phyloP scores from a whole-genome alignment of 2,888 invertebrate genomes.

The Fragum fragum region DNA sequence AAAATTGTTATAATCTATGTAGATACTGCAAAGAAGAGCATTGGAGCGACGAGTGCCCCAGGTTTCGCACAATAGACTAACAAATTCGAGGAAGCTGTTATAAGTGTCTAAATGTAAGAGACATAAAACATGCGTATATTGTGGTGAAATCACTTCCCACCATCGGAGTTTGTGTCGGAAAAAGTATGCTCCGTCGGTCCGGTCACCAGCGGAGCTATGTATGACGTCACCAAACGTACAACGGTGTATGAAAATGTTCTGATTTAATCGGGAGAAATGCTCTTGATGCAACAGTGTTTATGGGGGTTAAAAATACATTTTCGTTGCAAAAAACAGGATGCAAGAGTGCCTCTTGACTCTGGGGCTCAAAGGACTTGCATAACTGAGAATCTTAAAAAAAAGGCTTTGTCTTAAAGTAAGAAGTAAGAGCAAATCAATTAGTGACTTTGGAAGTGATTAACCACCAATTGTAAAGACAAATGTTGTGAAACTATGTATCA shows the following conservation, averaged over 20 bases:
- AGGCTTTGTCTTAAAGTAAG: constrained; percentile 28
- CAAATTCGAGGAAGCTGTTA: constrained; percentile 8
- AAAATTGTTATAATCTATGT: neutral
- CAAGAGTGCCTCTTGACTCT: constrained; percentile 47
- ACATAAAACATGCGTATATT: neutral
- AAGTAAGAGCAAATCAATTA: constrained; percentile 42
- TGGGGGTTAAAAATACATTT: neutral
- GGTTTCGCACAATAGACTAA: neutral
- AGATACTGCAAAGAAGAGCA: constrained; percentile 7
- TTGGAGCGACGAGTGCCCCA: neutral
- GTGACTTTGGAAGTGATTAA: constrained; percentile 46
- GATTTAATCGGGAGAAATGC: constrained; percentile 13
- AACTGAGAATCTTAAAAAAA: constrained; percentile 37
- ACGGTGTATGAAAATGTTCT: neutral
- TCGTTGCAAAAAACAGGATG: neutral
- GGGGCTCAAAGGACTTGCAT: constrained; percentile 56
- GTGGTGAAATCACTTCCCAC: neutral
- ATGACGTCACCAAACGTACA: neutral
- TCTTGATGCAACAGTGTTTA: constrained; percentile 38
- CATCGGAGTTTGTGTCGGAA: neutral
- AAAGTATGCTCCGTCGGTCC: neutral
- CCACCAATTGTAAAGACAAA: constrained; percentile 42
- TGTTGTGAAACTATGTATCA: constrained; percentile 32
- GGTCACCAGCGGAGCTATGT: neutral
- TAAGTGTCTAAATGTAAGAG: constrained; percentile 10